Evolutionary conservation across 2,797 vertebrate genomes (phyloP), one percentile per base, ranked within the genome.

Genomic region (Hoplostethus mediterraneus): DNA sequence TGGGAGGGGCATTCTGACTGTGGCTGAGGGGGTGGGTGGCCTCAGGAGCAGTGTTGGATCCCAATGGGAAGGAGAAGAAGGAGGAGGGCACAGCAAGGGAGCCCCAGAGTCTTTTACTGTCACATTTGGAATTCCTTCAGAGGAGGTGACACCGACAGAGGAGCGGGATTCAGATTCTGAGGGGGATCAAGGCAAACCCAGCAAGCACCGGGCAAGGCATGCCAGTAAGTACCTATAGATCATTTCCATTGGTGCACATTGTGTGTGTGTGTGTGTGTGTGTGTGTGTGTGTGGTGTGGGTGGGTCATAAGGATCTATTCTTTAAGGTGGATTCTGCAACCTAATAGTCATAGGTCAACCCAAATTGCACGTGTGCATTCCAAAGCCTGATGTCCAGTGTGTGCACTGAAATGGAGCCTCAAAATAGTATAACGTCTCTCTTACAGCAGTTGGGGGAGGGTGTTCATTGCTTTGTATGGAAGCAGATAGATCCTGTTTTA

Each of bases 201-300:
- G 94, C 94, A 99, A 97, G 93, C 98, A 99, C 94, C 93, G 95
- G 71, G 95, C 98, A 0, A 95, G 90, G 75, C 97, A 99, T 87
- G 94, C 98, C 87, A 96, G 98, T 99, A 94, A 99, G 98, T 98
- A 93, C 75, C 36, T 25, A 44, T 56, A 71, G 82, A 65, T 51
- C 2, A 14, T 78, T 73, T 80, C 21, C 42, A 3, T 8, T 45
- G 6, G 3, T 56, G 12, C 45, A 30, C 3, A 21, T 51, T 51
- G 2, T 66, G 6, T 16, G 7, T 51, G 5, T 57, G 30, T 61
- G 16, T n/a, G 25, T 33, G 12, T 17, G n/a, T 47, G 54, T 57
- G 52, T 9, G 47, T 47, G 56, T 59, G 57, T 5, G 38, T 42
- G 11, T 14, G 58, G 10, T n/a, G 16, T n/a, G 25, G 33, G 12